Conservation (phyloP, 2,888 invertebrate genomes). For the Serripes groenlandicus region DNA sequence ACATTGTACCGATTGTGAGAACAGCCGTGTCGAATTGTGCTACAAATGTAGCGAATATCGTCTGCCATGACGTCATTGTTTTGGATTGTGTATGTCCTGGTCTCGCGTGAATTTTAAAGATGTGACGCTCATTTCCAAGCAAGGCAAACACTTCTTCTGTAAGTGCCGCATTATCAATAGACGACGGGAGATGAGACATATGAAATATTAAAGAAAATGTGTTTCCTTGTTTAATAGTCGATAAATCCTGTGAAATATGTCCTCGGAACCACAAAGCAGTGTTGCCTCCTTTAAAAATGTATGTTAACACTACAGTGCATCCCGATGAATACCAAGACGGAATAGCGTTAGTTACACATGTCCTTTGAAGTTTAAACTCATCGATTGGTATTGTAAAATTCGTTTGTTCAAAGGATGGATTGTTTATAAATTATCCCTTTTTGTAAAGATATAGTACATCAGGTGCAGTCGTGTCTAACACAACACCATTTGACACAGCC, state of each 20-base stretch:
- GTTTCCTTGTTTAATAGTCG: slow-evolving; percentile 4
- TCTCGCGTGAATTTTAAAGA: slow-evolving; percentile 47
- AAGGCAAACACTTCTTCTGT: slow-evolving; percentile 52
- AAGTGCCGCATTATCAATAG: slow-evolving; percentile 20
- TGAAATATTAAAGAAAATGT: slow-evolving; percentile 44
- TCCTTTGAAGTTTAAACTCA: background rate
- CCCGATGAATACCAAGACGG: background rate
- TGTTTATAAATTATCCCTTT: slow-evolving; percentile 24
- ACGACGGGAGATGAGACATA: slow-evolving; percentile 4
- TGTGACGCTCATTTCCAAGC: slow-evolving; percentile 41
- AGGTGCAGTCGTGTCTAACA: slow-evolving; percentile 68
- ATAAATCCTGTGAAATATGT: slow-evolving; percentile 29
- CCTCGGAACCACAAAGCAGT: slow-evolving; percentile 51
- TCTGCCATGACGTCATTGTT: slow-evolving; percentile 42
- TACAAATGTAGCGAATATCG: slow-evolving; percentile 41
- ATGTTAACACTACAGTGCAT: background rate
- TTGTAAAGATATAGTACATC: slow-evolving; percentile 40
- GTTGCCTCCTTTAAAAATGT: slow-evolving; percentile 32
- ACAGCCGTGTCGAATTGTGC: background rate
- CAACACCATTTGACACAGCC: slow-evolving; percentile 71
- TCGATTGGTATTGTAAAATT: background rate
- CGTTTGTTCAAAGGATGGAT: slow-evolving; percentile 20
- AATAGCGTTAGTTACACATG: background rate
- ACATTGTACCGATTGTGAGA: slow-evolving; percentile 43
- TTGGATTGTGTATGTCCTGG: slow-evolving; percentile 39